Evolutionary conservation across 1,140 invertebrate genomes (phyloP).

Genomic region (Pararge aegeria): DNA sequence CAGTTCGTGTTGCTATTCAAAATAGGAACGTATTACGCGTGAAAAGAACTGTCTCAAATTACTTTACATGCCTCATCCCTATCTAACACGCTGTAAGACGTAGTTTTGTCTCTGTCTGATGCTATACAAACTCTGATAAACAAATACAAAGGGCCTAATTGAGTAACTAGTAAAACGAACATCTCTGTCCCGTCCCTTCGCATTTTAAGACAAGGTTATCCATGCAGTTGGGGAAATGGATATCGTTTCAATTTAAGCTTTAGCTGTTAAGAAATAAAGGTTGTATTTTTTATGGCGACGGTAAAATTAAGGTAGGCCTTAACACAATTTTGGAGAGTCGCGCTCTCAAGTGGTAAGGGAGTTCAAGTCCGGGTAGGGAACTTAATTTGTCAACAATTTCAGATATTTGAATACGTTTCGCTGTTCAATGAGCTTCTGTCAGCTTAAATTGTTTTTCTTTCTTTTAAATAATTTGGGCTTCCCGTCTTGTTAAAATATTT

Average conservation of each 20-base stretch:
- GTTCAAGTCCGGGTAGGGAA: slow-evolving; percentile 66
- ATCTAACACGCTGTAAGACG: slow-evolving; percentile 21
- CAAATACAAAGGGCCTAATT: slow-evolving; percentile 80
- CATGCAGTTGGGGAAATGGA: slow-evolving; percentile 16
- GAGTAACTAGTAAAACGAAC: slow-evolving; percentile 79
- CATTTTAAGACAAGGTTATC: slow-evolving; percentile 47
- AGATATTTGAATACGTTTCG: slow-evolving; percentile 79
- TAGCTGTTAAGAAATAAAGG: slow-evolving; percentile 17
- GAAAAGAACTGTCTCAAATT: slow-evolving; percentile 79
- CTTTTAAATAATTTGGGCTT: slow-evolving; percentile 63
- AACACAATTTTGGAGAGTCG: slow-evolving; percentile 69
- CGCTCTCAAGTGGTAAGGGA: slow-evolving; percentile 75
- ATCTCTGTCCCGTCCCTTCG: slow-evolving; percentile 70
- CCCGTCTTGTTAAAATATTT: slow-evolving; percentile 38
- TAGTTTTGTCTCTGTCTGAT: slow-evolving; percentile 49
- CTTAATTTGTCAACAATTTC: slow-evolving; percentile 80
- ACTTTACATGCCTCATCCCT: slow-evolving; percentile 50
- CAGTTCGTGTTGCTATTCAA: slow-evolving; percentile 72
- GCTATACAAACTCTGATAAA: slow-evolving; percentile 78
- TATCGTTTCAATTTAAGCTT: slow-evolving; percentile 29
- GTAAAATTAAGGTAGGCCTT: slow-evolving; percentile 17
- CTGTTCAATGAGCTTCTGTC: slow-evolving; percentile 74
- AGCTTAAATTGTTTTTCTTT: slow-evolving; percentile 75
- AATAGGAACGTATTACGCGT: slow-evolving; percentile 76
- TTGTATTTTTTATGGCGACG: neutral